phyloP scores from a whole-genome alignment of 2,113 vertebrate genomes.

The Takifugu bimaculatus region DNA sequence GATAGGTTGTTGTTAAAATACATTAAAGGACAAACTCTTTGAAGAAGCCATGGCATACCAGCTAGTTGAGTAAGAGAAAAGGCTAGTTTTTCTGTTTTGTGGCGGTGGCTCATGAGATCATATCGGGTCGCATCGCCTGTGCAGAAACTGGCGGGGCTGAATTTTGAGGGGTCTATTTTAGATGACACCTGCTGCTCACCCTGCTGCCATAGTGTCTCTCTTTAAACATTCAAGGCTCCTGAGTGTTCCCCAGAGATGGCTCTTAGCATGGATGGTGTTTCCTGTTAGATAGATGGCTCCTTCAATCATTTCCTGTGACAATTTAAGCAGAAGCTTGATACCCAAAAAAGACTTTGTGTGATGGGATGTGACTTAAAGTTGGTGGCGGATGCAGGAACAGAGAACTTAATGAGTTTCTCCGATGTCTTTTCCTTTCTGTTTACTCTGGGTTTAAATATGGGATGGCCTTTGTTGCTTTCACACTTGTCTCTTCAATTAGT shows the following conservation, averaged over 20 bases:
- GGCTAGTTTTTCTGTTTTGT: neutral
- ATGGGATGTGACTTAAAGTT: slow-evolving; percentile 10
- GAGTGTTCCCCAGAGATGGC: slow-evolving; percentile 60
- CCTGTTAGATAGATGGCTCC: slow-evolving; percentile 65
- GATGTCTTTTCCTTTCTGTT: neutral
- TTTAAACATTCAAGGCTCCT: slow-evolving; percentile 59
- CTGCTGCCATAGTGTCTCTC: slow-evolving; percentile 29
- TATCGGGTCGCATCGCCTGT: no score
- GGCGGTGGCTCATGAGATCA: slow-evolving; percentile 30
- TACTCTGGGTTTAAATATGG: neutral
- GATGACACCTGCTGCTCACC: slow-evolving; percentile 9
- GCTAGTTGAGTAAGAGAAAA: neutral
- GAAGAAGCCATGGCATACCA: neutral
- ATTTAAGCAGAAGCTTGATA: slow-evolving; percentile 43
- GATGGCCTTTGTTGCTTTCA: neutral
- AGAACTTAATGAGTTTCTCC: slow-evolving; percentile 1
- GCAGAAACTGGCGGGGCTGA: neutral
- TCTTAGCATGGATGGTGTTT: slow-evolving; percentile 67
- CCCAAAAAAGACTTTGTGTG: slow-evolving; percentile 39
- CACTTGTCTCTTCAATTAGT: neutral
- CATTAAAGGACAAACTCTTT: neutral
- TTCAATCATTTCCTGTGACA: slow-evolving; percentile 74
- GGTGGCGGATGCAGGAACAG: slow-evolving; percentile 13
- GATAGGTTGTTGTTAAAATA: no score
- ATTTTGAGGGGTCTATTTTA: slow-evolving; percentile 35